A percentile compares a stretch with the other conserved stretches of the same genome.
These are phyloP conservation scores for Cremastinae sp. DNA, from an alignment of 2,888 invertebrate species.

Conservation along the genomic window DNA sequence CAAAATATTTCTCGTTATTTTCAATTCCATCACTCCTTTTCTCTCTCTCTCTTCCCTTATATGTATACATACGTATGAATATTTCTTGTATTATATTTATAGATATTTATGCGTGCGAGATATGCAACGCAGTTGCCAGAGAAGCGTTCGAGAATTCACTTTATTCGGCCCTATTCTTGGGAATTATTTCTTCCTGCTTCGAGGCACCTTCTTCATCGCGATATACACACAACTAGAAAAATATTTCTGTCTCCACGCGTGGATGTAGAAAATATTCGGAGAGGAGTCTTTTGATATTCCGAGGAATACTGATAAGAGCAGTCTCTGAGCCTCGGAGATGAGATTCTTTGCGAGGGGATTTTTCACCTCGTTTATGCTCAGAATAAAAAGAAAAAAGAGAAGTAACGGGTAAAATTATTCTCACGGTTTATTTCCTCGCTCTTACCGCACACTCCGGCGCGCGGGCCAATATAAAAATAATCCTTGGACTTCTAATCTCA, in stretches of 20 bases:
- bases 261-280: constrained; percentile 11
- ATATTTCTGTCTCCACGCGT: background rate
- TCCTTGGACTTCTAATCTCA: constrained; percentile 47
- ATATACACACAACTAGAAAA: too few relatives aligned
- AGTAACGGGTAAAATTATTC: constrained; percentile 3
- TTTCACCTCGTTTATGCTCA: constrained; percentile 50
- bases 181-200: background rate
- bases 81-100: too few relatives aligned
- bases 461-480: constrained; percentile 30
- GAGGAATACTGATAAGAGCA: background rate
- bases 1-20: background rate
- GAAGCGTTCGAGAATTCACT: background rate
- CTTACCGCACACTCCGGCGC: constrained; percentile 16
- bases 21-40: too few relatives aligned
- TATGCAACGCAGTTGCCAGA: background rate
- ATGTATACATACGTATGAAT: too few relatives aligned
- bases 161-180: background rate
- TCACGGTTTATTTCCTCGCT: background rate
- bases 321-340: background rate
- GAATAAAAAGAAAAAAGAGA: constrained; percentile 23
- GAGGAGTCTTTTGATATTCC: constrained; percentile 13
- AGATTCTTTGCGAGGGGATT: constrained; percentile 59
- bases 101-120: too few relatives aligned
- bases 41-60: too few relatives aligned
- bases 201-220: too few relatives aligned